These are phyloP conservation scores for Antheraea yamamai DNA, from an alignment of 2,888 invertebrate genomes.

Conservation along the genomic window DNA sequence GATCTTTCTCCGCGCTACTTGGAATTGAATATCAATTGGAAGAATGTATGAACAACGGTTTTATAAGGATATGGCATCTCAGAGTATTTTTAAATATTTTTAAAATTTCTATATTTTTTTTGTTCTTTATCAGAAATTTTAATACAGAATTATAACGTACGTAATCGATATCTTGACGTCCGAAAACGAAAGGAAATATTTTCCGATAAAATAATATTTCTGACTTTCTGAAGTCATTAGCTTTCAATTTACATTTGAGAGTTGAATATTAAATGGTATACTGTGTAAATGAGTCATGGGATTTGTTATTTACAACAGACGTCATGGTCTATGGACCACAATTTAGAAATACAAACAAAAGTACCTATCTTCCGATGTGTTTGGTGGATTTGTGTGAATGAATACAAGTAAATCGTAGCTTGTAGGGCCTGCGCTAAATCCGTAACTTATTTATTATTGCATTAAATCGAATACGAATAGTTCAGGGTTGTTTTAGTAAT, in stretches of 20 bases:
- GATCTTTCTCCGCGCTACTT: constrained; percentile 75
- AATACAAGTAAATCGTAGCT: too few relatives aligned
- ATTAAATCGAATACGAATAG: not conserved
- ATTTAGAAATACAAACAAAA: not conserved
- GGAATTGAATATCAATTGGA: constrained; percentile 80
- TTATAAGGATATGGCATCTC: constrained; percentile 55
- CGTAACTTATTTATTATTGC: not conserved
- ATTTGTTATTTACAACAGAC: not conserved
- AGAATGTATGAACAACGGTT: constrained; percentile 49
- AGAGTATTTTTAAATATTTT: constrained; percentile 4
- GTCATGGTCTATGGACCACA: not conserved
- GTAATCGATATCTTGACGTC: not conserved
- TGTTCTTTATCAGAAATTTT: not conserved
- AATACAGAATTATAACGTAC: not conserved
- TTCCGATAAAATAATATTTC: not conserved
- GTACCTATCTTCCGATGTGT: not conserved
- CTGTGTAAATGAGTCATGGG: not conserved
- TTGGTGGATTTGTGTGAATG: not conserved
- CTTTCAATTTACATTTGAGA: not conserved
- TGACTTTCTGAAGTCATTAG: too few relatives aligned
- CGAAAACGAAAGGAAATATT: not conserved
- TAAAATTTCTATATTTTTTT: not conserved
- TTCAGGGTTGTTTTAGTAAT: not conserved
- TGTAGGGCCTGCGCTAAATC: not conserved
- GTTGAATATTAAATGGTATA: not conserved